A percentile compares a stretch with the other conserved stretches of the same genome.
phyloP scores from a whole-genome alignment of 2,888 invertebrate genomes.

The Callimorpha dominula region DNA sequence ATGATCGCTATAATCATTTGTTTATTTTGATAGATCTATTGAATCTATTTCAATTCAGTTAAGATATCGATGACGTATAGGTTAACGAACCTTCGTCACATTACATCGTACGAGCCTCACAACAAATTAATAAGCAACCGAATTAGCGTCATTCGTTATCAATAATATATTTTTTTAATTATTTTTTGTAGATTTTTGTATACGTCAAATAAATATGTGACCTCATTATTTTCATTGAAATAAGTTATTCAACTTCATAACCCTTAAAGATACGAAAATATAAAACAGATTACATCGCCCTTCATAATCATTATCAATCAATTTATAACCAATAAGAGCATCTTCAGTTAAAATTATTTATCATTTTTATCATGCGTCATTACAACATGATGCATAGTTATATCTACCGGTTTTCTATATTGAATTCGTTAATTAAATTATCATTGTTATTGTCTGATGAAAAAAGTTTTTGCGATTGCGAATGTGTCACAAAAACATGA shows the following conservation, averaged over 20 bases:
- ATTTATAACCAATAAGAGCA: not conserved
- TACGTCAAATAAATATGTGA: constrained; percentile 31
- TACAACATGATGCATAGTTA: not conserved
- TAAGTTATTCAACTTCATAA: constrained; percentile 9
- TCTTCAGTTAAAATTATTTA: not conserved
- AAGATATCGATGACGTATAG: constrained; percentile 54
- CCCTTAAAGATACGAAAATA: constrained; percentile 3
- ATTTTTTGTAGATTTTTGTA: constrained; percentile 39
- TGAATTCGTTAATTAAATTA: not conserved
- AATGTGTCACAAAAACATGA: constrained; percentile 29
- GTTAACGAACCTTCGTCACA: constrained; percentile 62
- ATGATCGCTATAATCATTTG: not conserved
- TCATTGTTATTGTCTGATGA: constrained; percentile 50
- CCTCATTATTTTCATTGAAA: constrained; percentile 37
- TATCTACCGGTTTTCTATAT: not conserved
- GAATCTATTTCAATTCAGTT: not conserved
- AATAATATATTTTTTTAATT: constrained; percentile 14
- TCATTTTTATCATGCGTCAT: not conserved
- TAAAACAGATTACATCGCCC: not conserved
- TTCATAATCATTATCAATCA: not conserved
- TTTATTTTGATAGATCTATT: not conserved
- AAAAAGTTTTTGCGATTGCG: constrained; percentile 60
- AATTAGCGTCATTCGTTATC: constrained; percentile 36
- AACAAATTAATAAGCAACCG: constrained; percentile 50
- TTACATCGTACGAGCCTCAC: constrained; percentile 42